Percentiles rank a stretch among this genome's conserved stretches.
phyloP scores from a whole-genome alignment of 2,888 invertebrate species.

The Euproctis similis region DNA sequence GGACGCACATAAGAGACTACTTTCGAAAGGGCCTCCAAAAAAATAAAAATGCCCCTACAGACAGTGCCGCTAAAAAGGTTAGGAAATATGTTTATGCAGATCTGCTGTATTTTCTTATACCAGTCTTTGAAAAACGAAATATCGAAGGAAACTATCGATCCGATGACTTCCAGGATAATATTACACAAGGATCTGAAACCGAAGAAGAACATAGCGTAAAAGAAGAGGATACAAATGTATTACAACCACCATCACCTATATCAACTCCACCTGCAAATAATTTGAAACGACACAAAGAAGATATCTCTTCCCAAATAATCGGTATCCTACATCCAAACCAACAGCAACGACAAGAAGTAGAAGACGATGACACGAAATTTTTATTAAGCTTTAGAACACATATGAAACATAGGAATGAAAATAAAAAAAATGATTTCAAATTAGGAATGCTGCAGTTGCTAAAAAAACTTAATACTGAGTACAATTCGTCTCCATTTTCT shows the following conservation, averaged over 20 bases:
- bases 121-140: conserved; percentile 8
- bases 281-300: conserved; percentile 9
- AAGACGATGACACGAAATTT: conserved; percentile 12
- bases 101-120: conserved; percentile 10
- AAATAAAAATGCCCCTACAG: conserved; percentile 8
- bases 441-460: conserved; percentile 8
- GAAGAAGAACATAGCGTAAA: conserved; percentile 4
- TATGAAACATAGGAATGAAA: conserved; percentile 11
- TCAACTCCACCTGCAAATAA: conserved; percentile 7
- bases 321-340: conserved; percentile 10
- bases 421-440: conserved; percentile 11
- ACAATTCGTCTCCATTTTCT: background rate
- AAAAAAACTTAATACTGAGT: conserved; percentile 9
- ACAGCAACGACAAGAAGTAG: conserved; percentile 11
- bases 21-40: conserved; percentile 9
- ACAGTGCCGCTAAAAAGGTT: conserved; percentile 10
- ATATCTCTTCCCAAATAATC: conserved; percentile 10
- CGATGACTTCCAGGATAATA: conserved; percentile 6
- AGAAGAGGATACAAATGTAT: conserved; percentile 6
- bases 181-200: conserved; percentile 2
- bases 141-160: conserved; percentile 7
- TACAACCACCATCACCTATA: conserved; percentile 6
- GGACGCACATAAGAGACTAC: conserved; percentile 2
- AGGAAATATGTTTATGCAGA: conserved; percentile 12
- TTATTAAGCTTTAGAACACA: conserved; percentile 13